Evolutionary conservation across 1,140 invertebrate species (phyloP).

Genomic region (Frieseomelitta varia): DNA sequence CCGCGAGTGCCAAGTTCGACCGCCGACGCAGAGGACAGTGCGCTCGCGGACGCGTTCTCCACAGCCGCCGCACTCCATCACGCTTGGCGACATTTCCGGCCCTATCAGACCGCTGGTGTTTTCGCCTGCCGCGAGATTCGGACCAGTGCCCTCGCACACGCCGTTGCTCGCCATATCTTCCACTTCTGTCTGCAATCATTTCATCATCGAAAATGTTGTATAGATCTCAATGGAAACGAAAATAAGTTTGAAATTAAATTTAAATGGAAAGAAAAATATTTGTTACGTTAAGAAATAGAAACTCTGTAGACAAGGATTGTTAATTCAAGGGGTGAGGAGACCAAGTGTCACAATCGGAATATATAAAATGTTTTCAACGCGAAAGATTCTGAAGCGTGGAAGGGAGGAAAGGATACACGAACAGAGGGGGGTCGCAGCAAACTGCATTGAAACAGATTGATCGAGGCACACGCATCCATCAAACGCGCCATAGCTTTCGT

Average conservation of each 20-base stretch:
- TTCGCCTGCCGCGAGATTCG: conserved; percentile 56
- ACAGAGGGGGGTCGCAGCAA: background rate
- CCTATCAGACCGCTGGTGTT: conserved; percentile 59
- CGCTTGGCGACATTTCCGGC: conserved; percentile 67
- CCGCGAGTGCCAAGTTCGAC: conserved; percentile 80
- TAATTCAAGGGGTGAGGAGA: background rate
- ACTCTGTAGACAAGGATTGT: background rate
- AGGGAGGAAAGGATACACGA: background rate
- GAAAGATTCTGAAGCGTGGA: background rate
- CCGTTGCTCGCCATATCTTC: conserved; percentile 72
- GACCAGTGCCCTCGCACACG: conserved; percentile 65
- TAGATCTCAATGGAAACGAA: background rate
- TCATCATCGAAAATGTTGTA: background rate
- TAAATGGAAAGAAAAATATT: too few relatives aligned
- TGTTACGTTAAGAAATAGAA: too few relatives aligned
- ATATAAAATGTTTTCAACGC: background rate
- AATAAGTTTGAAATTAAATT: too few relatives aligned
- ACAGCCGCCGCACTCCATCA: conserved; percentile 81
- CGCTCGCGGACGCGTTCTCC: conserved; percentile 79
- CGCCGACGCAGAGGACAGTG: conserved; percentile 79
- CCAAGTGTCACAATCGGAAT: background rate
- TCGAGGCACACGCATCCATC: conserved; percentile 42
- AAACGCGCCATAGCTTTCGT: conserved; percentile 12
- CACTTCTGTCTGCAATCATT: conserved; percentile 72
- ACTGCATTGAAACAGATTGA: conserved; percentile 35